Evolutionary conservation across 1,140 invertebrate species (phyloP).

Genomic region (Chymomyza costata): DNA sequence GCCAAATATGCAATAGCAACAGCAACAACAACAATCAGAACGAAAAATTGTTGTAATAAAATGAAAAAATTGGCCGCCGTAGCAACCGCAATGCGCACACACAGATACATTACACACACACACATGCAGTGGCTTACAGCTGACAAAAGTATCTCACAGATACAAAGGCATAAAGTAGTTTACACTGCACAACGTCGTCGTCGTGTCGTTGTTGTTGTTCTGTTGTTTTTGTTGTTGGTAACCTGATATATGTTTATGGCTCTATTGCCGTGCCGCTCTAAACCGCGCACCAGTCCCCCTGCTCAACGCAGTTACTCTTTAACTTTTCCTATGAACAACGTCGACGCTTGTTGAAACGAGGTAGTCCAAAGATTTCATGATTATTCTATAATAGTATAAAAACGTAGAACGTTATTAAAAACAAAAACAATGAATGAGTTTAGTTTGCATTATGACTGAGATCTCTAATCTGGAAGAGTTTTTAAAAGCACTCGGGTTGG

Average conservation of each 20-base stretch:
- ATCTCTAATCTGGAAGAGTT: too few species aligned
- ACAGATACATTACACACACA: slow-evolving; percentile 17
- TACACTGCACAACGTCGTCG: slow-evolving; percentile 42
- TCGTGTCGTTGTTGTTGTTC: slow-evolving; percentile 3
- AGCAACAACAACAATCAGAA: slow-evolving; percentile 36
- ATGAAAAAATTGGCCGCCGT: slow-evolving; percentile 55
- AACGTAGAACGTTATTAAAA: too few species aligned
- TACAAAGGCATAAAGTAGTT: slow-evolving; percentile 48
- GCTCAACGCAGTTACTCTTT: slow-evolving; percentile 61
- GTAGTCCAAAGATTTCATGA: too few species aligned
- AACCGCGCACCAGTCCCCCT: slow-evolving; percentile 19
- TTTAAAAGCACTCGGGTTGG: too few species aligned
- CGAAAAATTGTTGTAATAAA: slow-evolving; percentile 65
- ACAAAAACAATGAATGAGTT: too few species aligned
- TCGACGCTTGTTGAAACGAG: too few species aligned
- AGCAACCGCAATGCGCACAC: slow-evolving; percentile 58
- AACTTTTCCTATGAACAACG: slow-evolving; percentile 64
- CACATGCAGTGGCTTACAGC: slow-evolving; percentile 15
- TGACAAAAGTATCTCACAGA: slow-evolving; percentile 65
- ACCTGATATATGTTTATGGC: slow-evolving; percentile 70
- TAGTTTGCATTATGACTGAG: too few species aligned
- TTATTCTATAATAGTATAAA: too few species aligned
- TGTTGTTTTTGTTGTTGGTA: slow-evolving; percentile 46
- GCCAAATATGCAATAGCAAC: too few species aligned
- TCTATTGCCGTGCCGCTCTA: slow-evolving; percentile 65